phyloP scores from a whole-genome alignment of 2,113 vertebrate genomes.

The Grammomys dolichurus region DNA sequence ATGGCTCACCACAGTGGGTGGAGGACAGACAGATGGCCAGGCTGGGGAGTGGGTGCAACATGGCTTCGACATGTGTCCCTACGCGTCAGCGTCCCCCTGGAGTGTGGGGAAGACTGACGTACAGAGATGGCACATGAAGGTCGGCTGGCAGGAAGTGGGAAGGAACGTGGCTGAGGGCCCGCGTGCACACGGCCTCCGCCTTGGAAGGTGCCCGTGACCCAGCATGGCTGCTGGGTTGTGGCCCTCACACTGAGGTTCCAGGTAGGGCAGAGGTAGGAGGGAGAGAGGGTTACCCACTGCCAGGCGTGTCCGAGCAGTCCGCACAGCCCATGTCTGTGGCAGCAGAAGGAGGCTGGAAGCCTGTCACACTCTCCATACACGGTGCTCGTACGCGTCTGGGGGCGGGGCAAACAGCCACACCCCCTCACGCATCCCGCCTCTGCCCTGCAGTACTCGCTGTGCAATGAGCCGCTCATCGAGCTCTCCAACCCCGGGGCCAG shows the following conservation, averaged over 20 bases:
- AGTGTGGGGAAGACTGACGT: accelerated
- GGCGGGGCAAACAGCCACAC: not conserved
- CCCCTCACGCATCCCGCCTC: not conserved
- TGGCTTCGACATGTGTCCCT: not conserved
- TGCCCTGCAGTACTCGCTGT: constrained; percentile 93
- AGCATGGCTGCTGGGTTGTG: not conserved
- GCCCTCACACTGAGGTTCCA: not conserved
- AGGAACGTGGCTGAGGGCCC: not conserved
- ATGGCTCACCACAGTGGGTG: not conserved
- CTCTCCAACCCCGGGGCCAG: constrained; percentile 98
- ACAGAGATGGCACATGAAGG: accelerated
- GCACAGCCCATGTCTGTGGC: too few species aligned
- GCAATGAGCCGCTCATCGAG: constrained; percentile 98
- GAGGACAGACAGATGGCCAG: constrained; percentile 11
- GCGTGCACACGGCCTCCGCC: not conserved
- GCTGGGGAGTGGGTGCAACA: not conserved
- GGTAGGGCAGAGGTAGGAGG: not conserved
- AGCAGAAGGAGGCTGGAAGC: not conserved
- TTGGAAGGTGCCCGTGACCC: not conserved
- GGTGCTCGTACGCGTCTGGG: too few species aligned
- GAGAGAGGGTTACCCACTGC: not conserved
- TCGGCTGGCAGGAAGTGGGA: not conserved
- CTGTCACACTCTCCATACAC: too few species aligned
- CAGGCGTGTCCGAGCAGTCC: not conserved
- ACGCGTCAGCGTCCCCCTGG: not conserved